These are phyloP conservation scores for Syritta pipiens DNA, from an alignment of 2,888 invertebrate species.

Conservation along the genomic window DNA sequence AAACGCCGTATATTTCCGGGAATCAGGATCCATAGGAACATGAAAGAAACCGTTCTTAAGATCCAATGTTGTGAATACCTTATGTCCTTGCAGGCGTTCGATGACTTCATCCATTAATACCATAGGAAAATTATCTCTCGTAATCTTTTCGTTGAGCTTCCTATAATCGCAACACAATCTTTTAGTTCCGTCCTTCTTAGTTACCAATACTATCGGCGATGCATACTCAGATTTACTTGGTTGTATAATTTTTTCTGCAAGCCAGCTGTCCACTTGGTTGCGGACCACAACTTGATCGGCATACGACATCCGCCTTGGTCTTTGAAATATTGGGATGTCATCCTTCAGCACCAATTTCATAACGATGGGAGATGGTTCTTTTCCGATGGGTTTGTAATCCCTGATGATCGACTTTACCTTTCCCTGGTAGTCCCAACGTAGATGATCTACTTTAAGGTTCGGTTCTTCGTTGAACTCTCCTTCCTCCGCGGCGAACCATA, in stretches of 20 bases:
- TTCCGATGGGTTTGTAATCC: not conserved
- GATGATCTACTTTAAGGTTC: not conserved
- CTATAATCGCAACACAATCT: conserved; percentile 70
- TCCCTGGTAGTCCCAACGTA: not conserved
- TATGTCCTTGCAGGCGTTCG: conserved; percentile 54
- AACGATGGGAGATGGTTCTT: conserved; percentile 1
- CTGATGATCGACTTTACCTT: not conserved
- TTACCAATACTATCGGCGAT: conserved; percentile 43
- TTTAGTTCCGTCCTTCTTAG: conserved; percentile 68
- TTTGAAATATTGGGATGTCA: conserved; percentile 14
- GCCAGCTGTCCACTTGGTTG: conserved; percentile 13
- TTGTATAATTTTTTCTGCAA: conserved; percentile 13
- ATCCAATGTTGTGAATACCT: conserved; percentile 69
- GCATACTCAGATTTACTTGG: conserved; percentile 24
- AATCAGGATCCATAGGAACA: conserved; percentile 64
- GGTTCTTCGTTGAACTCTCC: not conserved
- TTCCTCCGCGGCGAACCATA: not conserved
- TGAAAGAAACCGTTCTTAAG: conserved; percentile 70
- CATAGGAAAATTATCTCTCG: conserved; percentile 67
- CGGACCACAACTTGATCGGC: conserved; percentile 1
- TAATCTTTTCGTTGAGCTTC: conserved; percentile 62
- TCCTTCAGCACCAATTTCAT: conserved; percentile 20
- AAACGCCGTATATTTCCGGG: conserved; percentile 70
- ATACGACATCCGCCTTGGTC: not conserved
- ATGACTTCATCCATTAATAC: conserved; percentile 59